Evolutionary conservation across 2,113 vertebrate genomes (phyloP), one percentile per base, ranked within the genome.

Genomic region (Syrmaticus mikado): DNA sequence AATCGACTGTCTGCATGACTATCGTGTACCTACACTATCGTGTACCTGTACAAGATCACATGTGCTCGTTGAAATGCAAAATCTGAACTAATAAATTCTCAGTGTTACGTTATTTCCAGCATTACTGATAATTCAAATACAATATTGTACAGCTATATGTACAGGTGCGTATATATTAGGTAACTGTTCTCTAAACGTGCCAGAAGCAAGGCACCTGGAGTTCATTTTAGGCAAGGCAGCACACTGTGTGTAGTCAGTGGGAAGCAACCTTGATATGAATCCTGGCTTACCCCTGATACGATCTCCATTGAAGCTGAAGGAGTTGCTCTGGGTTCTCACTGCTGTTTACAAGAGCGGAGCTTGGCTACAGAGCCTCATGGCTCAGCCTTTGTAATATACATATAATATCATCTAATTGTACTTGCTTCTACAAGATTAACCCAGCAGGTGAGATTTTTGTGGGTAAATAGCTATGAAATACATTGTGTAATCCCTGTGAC

Each of bases 361-460:
- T 74, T 92, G 91, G 96, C 52, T 36, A 0, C 82, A 52, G 61
- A 74, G 79, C 93, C 93, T 74, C 15, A 22, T 70, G 85, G 75
- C 62, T 91, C 85, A 66, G 58, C 28, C 67, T 87, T 55, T 90
- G 36, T 68, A 72, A 78, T 57, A 80, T 67, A 25, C 66, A 80
- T 20, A 67, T 89, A 96, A 94, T 82, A 90, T 17, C 82, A 86
- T 62, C 43, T 87, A 85, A 88, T 38, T 92, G 79, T 94, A 74
- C 82, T 81, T 85, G 79, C 73, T 88, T 87, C 87, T 92, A 85
- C 95, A 96, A 85, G 91, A 94, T 88, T 72, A 92, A 85, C 73
- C 46, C 38, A 20, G 65, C 64, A 90, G 90, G 34, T 72, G 91
- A 88, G 82, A 83, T 77, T 86, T 90, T 61, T 71, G 57, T 70